Conservation (phyloP, 2,797 vertebrate species). For the Protosalanx chinensis region DNA sequence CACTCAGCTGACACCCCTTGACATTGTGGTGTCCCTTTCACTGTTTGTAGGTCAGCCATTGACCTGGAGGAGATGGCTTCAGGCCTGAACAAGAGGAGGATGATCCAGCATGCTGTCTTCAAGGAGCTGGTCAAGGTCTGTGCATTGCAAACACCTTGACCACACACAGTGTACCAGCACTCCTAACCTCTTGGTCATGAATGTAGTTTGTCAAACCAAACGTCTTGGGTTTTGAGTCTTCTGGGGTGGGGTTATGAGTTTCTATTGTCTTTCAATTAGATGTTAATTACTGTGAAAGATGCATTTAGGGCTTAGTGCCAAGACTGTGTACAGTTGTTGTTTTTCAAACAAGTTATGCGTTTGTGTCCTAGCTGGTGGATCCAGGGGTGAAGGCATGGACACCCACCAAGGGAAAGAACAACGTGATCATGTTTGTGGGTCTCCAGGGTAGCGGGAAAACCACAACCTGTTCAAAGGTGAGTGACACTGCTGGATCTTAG, state of each 20-base stretch:
- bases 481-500: neutral
- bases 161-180: neutral
- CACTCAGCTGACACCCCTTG: neutral
- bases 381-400: constrained; percentile 99
- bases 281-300: no score
- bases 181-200: neutral
- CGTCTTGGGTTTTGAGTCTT: neutral
- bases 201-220: neutral
- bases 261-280: no score
- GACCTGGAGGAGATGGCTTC: constrained; percentile 99
- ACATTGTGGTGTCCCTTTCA: constrained; percentile 3
- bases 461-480: constrained; percentile 96
- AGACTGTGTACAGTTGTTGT: neutral
- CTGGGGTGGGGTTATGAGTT: neutral
- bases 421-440: constrained; percentile 98
- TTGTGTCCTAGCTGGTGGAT: constrained; percentile 85
- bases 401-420: constrained; percentile 97
- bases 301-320: no score
- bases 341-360: neutral
- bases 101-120: constrained; percentile 98
- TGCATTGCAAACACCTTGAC: neutral
- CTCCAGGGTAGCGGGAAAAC: constrained; percentile 98
- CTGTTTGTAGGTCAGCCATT: constrained; percentile 84
- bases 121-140: constrained; percentile 97
- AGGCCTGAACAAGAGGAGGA: constrained; percentile 97